phyloP scores from a whole-genome alignment of 2,888 invertebrate genomes.

The Coenonympha glycerion region DNA sequence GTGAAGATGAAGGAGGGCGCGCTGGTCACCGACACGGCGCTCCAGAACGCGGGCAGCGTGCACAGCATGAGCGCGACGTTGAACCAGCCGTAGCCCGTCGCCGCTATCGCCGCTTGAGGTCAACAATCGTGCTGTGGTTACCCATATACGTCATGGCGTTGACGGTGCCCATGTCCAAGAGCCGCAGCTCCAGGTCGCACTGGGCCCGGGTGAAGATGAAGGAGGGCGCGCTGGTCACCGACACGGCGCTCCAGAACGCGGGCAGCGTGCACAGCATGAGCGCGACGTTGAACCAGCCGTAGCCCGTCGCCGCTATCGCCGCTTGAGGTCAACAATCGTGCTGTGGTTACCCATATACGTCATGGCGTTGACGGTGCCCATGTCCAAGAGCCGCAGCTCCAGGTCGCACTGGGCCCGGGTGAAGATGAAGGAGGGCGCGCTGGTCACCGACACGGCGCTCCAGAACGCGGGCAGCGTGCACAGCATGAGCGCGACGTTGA shows the following conservation, averaged over 20 bases:
- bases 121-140: too few relatives aligned
- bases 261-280: conserved; percentile 78
- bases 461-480: conserved; percentile 79
- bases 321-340: too few relatives aligned
- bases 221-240: conserved; percentile 82
- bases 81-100: conserved; percentile 82
- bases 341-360: conserved; percentile 84
- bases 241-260: conserved; percentile 80
- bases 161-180: conserved; percentile 82
- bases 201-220: conserved; percentile 84
- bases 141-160: conserved; percentile 84
- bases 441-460: conserved; percentile 82
- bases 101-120: conserved; percentile 80
- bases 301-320: conserved; percentile 80
- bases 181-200: conserved; percentile 81
- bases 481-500: conserved; percentile 78
- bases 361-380: conserved; percentile 82
- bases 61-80: conserved; percentile 78
- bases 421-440: conserved; percentile 82
- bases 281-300: conserved; percentile 81
- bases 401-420: conserved; percentile 86
- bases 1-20: conserved; percentile 84
- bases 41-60: conserved; percentile 79
- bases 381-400: conserved; percentile 78
- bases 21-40: conserved; percentile 82